Evolutionary conservation across 2,888 invertebrate species (phyloP), one percentile per base, ranked within the genome.

Genomic region (Drosophila fungiperda): DNA sequence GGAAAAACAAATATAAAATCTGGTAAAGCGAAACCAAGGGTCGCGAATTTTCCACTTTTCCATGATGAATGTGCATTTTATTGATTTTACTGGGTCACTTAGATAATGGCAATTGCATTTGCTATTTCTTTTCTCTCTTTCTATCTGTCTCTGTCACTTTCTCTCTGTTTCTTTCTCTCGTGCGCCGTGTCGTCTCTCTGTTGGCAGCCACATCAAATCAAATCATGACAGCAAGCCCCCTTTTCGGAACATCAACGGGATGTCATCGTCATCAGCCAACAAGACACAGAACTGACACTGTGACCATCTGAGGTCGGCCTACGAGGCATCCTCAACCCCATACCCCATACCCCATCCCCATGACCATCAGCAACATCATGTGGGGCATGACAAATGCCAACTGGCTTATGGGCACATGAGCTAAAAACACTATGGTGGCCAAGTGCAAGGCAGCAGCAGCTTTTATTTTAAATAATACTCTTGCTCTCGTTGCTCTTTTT

Each of bases 41-140:
- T 61, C 55, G 57, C 6, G 50, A 54, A 69, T n/a, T 52, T 52
- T 32, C 32, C 42, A 32, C 15, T n/a, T 70, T 78, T 68, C 48
- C 54, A 69, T 83, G 84, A 80, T 76, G 80, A 71, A 79, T 76
- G 73, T 72, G 67, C 67, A 79, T 36, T 79, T 71, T 83, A 85
- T 85, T 84, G 83, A 84, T 84, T 84, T 85, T 81, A 52, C 45
- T 73, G 17, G 33, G 42, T 15, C 64, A 62, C 65, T 73, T 62
- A 68, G 82, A 85, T 83, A 83, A 83, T 73, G 78, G 58, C 55
- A 79, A 83, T 69, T 69, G 67, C 83, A 81, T 57, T 57, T 42
- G 32, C 32, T 5, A n/a, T 54, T 38, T 54, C 11, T 23, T 5
- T 35, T 23, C 15, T 9, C 7, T 26, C 17, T 11, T 3, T 20